Evolutionary conservation across 2,888 invertebrate species (phyloP), one percentile per base, ranked within the genome.

Genomic region (Norana najaformis): DNA sequence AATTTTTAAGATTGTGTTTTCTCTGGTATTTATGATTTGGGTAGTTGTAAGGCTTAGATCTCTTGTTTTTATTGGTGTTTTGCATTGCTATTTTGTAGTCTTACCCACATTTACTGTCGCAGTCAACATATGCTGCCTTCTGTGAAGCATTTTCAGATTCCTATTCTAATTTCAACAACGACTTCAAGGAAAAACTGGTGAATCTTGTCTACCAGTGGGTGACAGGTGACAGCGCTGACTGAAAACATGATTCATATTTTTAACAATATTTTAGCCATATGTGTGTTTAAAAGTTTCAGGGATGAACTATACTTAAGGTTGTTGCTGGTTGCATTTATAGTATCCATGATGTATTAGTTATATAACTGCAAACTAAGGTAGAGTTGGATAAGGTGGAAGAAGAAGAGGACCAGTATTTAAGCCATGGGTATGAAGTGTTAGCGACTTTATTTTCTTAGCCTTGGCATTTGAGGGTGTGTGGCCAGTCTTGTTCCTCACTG

Each of bases 111-210:
- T 90, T 95, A 90, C 92, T 95, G 91, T 92, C 94, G 13, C 94
- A 94, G 91, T 93, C 94, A 36, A 92, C 94, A 14, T 95, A 94
- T 92, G 93, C 94, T 20, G 93, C 93, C 4, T 95, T 93, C 92
- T 94, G 94, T 90, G 92, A 93, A 83, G 92, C 93, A n/a, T 95
- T 95, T 90, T 94, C 94, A 0, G 94, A 95, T 90, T 95, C 94
- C n/a, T 94, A 94, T 92, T 91, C 93, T 53, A 94, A 94, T 92
- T 95, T 95, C 93, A 93, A 93, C 13, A 93, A 93, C 89, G 92
- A 92, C 34, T 95, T 95, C 91, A 94, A 94, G 90, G 94, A 95
- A 90, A 93, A 93, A 89, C 91, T 94, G 13, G 92, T 93, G 0
- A 91, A 90, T 38, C 91, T 94, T 11, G 93, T 94, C 11, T 93